Evolutionary conservation across 2,888 invertebrate species (phyloP).

Genomic region (Onchidella celtica): DNA sequence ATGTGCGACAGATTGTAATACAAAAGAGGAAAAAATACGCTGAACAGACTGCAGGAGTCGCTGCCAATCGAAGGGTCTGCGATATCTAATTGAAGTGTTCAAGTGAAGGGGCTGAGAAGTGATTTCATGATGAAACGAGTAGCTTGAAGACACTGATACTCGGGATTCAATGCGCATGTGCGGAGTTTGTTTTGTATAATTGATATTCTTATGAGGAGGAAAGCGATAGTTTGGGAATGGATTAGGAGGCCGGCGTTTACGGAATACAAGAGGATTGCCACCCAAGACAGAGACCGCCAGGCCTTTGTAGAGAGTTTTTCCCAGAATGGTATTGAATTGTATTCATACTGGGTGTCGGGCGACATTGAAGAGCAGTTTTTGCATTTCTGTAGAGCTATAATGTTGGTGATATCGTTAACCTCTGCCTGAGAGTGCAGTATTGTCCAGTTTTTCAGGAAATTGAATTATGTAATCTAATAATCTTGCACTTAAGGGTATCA

Average conservation of each 20-base stretch:
- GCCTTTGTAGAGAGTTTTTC: too few relatives aligned
- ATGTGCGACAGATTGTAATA: conserved; percentile 31
- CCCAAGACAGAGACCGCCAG: too few relatives aligned
- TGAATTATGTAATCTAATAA: too few relatives aligned
- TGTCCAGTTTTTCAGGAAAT: too few relatives aligned
- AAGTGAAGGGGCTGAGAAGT: conserved; percentile 6
- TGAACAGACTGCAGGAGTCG: conserved; percentile 19
- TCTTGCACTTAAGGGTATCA: too few relatives aligned
- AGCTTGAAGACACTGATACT: conserved; percentile 2
- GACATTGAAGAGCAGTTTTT: too few relatives aligned
- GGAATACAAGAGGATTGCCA: not conserved
- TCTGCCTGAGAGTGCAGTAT: too few relatives aligned
- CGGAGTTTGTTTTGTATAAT: conserved; percentile 34
- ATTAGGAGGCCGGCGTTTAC: not conserved
- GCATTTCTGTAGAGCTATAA: too few relatives aligned
- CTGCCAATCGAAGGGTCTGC: not conserved
- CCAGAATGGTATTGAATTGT: too few relatives aligned
- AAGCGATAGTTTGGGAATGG: not conserved
- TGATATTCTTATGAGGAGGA: conserved; percentile 5
- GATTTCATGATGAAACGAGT: conserved; percentile 41
- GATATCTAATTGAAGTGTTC: not conserved
- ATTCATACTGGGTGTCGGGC: too few relatives aligned
- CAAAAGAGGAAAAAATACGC: too few relatives aligned
- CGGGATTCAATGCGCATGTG: not conserved
- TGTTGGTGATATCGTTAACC: too few relatives aligned